phyloP scores from a whole-genome alignment of 2,888 invertebrate genomes.

The Argyra leucocephala region DNA sequence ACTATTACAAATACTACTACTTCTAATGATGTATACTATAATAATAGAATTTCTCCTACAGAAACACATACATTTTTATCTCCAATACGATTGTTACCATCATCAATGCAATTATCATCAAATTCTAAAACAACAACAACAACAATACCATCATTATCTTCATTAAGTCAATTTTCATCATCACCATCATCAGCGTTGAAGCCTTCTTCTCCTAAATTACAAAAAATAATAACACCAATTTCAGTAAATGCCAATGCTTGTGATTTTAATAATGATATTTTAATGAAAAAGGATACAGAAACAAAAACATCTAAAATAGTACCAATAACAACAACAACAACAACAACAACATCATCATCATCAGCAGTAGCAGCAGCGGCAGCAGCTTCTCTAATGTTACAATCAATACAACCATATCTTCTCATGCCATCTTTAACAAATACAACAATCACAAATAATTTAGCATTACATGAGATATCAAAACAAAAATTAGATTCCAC shows the following conservation, averaged over 20 bases:
- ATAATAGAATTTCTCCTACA: not conserved
- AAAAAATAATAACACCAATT: not conserved
- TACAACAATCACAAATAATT: not conserved
- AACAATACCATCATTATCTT: not conserved
- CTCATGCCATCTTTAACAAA: conserved; percentile 7
- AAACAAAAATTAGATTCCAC: conserved; percentile 15
- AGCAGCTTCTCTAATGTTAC: conserved; percentile 7
- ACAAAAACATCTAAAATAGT: not conserved
- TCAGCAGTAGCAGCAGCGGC: not conserved
- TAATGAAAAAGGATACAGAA: conserved; percentile 6
- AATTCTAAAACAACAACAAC: not conserved
- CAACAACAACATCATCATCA: conserved; percentile 18
- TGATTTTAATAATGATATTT: not conserved
- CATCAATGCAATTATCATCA: not conserved
- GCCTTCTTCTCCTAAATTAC: not conserved
- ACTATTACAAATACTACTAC: not conserved
- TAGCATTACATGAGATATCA: not conserved
- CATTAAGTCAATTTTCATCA: not conserved
- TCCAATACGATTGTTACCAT: not conserved
- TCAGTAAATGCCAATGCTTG: not conserved
- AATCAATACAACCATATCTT: not conserved
- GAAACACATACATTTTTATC: not conserved
- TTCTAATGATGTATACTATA: not conserved
- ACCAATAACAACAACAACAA: not conserved
- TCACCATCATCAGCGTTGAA: no score